A percentile compares a stretch with the other conserved stretches of the same genome.
phyloP scores from a whole-genome alignment of 2,113 vertebrate species.

The Micronisus gabar region DNA sequence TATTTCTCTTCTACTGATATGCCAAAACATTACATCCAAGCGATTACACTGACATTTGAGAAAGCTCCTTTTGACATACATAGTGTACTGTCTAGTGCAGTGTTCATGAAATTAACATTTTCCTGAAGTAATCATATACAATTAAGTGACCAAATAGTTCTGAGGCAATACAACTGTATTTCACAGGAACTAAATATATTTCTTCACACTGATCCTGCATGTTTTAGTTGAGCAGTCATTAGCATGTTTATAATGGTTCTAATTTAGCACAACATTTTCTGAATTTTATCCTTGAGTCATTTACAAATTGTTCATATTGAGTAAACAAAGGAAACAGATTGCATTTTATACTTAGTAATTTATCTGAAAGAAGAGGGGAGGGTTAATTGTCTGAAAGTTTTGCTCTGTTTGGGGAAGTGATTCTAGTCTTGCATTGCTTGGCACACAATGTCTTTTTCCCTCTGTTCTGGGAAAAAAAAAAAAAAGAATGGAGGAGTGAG shows the following conservation, averaged over 20 bases:
- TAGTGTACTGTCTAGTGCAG: conserved; percentile 59
- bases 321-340: conserved; percentile 85
- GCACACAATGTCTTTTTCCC: conserved; percentile 79
- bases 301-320: conserved; percentile 87
- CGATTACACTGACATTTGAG: conserved; percentile 51
- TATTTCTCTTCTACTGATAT: not conserved
- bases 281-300: conserved; percentile 86
- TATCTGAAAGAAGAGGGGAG: conserved; percentile 84
- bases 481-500: conserved; percentile 76
- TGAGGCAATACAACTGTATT: conserved; percentile 75
- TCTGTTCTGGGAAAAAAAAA: conserved; percentile 42
- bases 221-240: conserved; percentile 82
- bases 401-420: conserved; percentile 86
- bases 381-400: conserved; percentile 83
- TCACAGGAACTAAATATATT: conserved; percentile 77
- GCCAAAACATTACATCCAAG: conserved; percentile 35
- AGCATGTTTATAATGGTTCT: conserved; percentile 86
- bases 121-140: conserved; percentile 73
- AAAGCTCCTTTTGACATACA: conserved; percentile 15
- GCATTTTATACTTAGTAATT: conserved; percentile 86
- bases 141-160: conserved; percentile 77
- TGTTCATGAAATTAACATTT: conserved; percentile 72
- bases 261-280: conserved; percentile 85
- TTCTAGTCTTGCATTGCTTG: conserved; percentile 84
- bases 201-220: conserved; percentile 77